Evolutionary conservation across 1,140 invertebrate species (phyloP), one percentile per base, ranked within the genome.

Genomic region (Aethina tumida): DNA sequence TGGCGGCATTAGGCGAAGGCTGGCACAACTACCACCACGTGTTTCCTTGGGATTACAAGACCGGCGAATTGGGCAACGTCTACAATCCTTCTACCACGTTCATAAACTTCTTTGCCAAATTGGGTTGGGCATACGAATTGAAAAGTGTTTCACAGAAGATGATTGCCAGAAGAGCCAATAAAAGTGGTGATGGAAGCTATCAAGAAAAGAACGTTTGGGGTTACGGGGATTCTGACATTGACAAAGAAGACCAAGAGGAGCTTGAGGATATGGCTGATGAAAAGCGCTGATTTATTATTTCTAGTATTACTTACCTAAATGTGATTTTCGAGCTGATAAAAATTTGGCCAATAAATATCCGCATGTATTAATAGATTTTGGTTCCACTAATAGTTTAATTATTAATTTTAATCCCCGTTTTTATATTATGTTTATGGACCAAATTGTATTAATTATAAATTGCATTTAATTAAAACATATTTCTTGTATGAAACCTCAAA

Each of bases 11-110:
- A 7, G 84, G 85, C 0, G 84, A 89, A 63, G 90, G 89, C 14
- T 93, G 87, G 79, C 91, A 95, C 60, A 96, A 95, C 63, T 97
- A 90, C 63, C 92, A 97, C 58, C 93, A 97, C 57, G 85, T 87
- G 1, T 78, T 78, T 38, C 89, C 90, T 0, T 86, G 80, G 72
- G 92, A 97, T 58, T 92, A 93, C 58, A 77, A 82, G 49, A 85
- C 86, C 0, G 80, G 81, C 1, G 91, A 96, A 50, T 64, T 85
- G 2, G 82, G 81, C 1, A 63, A 70, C 26, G 62, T 59, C 5
- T 66, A 75, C 25, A 85, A 87, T 49, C 50, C 77, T 1, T 82
- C 79, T 0, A 84, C 81, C 0, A 69, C 50, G 0, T 81, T 85
- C 43, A 84, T 87, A 26, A 77, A 84, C 45, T 63, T 69, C 1